phyloP scores from a whole-genome alignment of 2,888 invertebrate genomes.

The Julus scandinavius region DNA sequence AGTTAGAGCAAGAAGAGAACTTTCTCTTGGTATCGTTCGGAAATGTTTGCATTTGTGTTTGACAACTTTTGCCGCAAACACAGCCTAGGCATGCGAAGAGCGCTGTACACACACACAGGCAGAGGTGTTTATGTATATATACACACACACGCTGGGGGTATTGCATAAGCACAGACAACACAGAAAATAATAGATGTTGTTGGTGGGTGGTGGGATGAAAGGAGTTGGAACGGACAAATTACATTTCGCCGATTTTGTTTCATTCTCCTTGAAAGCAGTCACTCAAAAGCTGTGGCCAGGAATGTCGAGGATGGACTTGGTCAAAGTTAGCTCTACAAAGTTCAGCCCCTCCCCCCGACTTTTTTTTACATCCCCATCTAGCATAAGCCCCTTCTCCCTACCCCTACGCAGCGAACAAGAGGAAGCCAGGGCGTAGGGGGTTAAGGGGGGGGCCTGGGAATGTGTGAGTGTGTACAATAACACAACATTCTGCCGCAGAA shows the following conservation, averaged over 20 bases:
- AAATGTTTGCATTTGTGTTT: conserved; percentile 33
- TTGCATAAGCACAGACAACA: not conserved
- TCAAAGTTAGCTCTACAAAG: not conserved
- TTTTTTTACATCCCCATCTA: not conserved
- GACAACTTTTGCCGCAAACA: conserved; percentile 33
- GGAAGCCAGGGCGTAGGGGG: not conserved
- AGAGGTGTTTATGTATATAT: conserved; percentile 16
- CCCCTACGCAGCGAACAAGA: not conserved
- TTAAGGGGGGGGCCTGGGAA: not conserved
- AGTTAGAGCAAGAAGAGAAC: conserved; percentile 9
- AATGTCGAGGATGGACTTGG: not conserved
- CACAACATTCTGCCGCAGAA: conserved; percentile 25
- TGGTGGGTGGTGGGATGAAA: not conserved
- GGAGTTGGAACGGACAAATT: not conserved
- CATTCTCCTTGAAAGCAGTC: not conserved
- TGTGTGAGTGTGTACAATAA: conserved; percentile 43
- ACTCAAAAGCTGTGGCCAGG: not conserved
- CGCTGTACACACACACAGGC: not conserved
- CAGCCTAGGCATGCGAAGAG: not conserved
- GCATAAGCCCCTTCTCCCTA: not conserved
- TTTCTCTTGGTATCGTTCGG: conserved; percentile 10
- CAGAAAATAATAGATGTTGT: not conserved
- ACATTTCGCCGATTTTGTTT: conserved; percentile 5
- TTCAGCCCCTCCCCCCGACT: not conserved
- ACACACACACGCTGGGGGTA: conserved; percentile 5